A percentile compares a stretch with the other conserved stretches of the same genome.
Evolutionary conservation across 2,888 invertebrate genomes (phyloP).

Genomic region (Hetaerina titia): DNA sequence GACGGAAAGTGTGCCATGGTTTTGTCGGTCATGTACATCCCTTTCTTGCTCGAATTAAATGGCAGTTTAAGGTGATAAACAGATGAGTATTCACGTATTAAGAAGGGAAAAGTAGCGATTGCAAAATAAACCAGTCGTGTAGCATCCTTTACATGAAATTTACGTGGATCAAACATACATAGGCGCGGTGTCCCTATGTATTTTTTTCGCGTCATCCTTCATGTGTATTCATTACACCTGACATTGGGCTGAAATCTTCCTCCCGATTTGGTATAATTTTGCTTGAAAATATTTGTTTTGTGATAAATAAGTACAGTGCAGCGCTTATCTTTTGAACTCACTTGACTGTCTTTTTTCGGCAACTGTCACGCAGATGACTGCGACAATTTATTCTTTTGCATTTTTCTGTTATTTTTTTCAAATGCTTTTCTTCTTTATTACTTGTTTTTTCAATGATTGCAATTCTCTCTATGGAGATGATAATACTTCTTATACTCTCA

Average conservation of each 20-base stretch:
- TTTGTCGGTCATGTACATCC: not conserved
- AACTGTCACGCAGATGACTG: no score
- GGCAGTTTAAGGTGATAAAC: not conserved
- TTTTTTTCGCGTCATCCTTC: not conserved
- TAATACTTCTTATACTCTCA: no score
- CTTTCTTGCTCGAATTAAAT: not conserved
- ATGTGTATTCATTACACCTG: not conserved
- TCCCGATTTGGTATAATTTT: not conserved
- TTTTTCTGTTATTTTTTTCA: no score
- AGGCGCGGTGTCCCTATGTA: not conserved
- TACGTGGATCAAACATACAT: not conserved
- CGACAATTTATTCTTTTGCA: no score
- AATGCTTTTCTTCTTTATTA: no score
- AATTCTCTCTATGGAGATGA: no score
- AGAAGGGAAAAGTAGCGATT: not conserved
- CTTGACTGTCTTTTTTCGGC: no score
- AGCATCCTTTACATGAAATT: not conserved
- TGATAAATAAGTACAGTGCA: no score
- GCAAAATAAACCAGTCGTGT: not conserved
- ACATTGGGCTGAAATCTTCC: not conserved
- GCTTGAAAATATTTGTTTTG: no score
- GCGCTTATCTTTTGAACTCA: no score
- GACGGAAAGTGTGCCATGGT: not conserved
- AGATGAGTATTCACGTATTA: not conserved
- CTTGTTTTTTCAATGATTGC: no score